Conservation (phyloP, 2,113 vertebrate species). For the Nansenia antarctica region DNA sequence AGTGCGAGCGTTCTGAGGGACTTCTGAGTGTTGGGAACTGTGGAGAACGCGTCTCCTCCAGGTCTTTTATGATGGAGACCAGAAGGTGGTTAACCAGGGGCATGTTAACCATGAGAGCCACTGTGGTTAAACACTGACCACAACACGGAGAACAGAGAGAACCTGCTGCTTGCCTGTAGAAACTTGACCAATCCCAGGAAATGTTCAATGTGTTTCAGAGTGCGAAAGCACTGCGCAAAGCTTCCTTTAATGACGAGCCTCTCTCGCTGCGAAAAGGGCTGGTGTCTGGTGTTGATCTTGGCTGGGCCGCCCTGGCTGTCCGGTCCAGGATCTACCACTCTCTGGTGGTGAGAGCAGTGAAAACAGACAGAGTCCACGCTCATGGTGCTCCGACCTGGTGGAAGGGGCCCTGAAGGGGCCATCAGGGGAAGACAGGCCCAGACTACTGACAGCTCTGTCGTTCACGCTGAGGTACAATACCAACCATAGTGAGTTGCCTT, state of each 20-base stretch:
- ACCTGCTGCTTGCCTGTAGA: conserved; percentile 42
- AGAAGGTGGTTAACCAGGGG: too few relatives aligned
- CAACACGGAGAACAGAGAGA: conserved; percentile 11
- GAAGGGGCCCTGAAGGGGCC: too few relatives aligned
- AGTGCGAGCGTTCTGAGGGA: too few relatives aligned
- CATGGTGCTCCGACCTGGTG: conserved; percentile 35
- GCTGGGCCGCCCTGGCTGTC: conserved; percentile 31
- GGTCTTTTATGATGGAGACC: not conserved
- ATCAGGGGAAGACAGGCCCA: too few relatives aligned
- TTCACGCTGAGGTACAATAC: too few relatives aligned
- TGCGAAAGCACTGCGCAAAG: conserved; percentile 49
- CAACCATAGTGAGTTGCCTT: too few relatives aligned
- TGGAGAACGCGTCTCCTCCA: conserved; percentile 18
- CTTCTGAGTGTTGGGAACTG: not conserved
- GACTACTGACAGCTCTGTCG: too few relatives aligned
- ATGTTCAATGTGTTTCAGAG: conserved; percentile 71
- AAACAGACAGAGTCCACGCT: conserved; percentile 43
- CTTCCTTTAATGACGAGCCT: conserved; percentile 49
- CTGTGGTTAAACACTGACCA: conserved; percentile 44
- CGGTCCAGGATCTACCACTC: conserved; percentile 48
- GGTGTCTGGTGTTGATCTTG: conserved; percentile 66
- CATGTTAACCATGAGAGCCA: too few relatives aligned
- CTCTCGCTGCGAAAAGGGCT: conserved; percentile 23
- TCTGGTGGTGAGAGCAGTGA: conserved; percentile 44
- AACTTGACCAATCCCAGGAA: conserved; percentile 69